Evolutionary conservation across 2,113 vertebrate species (phyloP).

Genomic region (Tychaedon coryphoeus): DNA sequence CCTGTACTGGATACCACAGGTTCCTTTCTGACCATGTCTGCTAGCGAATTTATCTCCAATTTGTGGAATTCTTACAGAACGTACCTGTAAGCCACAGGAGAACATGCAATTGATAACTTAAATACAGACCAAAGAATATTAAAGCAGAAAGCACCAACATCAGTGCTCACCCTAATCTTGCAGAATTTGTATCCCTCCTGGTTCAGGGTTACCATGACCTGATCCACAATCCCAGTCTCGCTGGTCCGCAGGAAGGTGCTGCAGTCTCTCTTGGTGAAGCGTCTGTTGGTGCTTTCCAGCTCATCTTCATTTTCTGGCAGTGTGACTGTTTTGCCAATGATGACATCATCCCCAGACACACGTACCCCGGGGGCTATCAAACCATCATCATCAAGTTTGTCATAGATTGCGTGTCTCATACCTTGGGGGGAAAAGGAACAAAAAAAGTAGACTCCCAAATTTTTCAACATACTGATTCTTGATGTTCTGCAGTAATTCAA

Average conservation of each 20-base stretch:
- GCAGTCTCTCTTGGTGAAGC: constrained; percentile 96
- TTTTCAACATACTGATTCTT: background rate
- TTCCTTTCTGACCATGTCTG: constrained; percentile 97
- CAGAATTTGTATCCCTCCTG: constrained; percentile 99
- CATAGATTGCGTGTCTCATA: constrained; percentile 98
- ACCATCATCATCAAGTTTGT: constrained; percentile 96
- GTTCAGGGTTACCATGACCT: constrained; percentile 98
- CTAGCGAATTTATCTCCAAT: constrained; percentile 99
- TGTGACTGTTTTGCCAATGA: constrained; percentile 96
- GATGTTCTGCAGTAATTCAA: background rate
- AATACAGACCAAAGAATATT: background rate
- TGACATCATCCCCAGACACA: constrained; percentile 98
- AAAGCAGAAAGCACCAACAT: rapidly evolving
- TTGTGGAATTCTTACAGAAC: constrained; percentile 96
- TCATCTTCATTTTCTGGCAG: constrained; percentile 96
- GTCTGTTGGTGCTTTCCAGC: constrained; percentile 89
- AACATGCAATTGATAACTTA: background rate
- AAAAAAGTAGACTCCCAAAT: background rate
- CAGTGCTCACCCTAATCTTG: constrained; percentile 92
- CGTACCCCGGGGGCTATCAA: constrained; percentile 95
- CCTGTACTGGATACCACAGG: constrained; percentile 97
- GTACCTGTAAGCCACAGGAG: constrained; percentile 79
- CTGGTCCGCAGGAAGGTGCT: constrained; percentile 96
- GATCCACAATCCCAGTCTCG: constrained; percentile 98
- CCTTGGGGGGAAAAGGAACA: constrained; percentile 62